Evolutionary conservation across 2,113 vertebrate genomes (phyloP), one percentile per base, ranked within the genome.

Genomic region (Thamnaconus septentrionalis): DNA sequence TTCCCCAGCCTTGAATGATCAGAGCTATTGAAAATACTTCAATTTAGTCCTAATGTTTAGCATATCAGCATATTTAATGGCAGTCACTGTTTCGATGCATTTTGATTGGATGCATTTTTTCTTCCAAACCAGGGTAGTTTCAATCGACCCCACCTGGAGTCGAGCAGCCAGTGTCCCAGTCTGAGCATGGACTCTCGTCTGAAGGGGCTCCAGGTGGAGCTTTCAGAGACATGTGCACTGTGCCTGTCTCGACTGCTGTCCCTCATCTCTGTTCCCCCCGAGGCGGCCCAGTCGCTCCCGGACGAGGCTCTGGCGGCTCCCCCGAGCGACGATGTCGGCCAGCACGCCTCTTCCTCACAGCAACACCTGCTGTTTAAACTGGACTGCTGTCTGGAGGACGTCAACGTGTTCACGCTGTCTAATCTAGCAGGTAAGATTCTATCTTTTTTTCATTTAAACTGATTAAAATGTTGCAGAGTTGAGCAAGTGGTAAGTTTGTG

Each of bases 391-490:
- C 91, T 99, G 85, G 94, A 98, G 49, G 94, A 98, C 0, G 91
- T 96, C 66, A 96, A 97, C 56, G 81, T 98, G 64, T 98, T 97
- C 84, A 95, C 96, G 0, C 84, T 98, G 56, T 97, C 95, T 0
- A 90, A 91, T 9, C 11, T 96, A 40, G 94, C 96, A 73, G 97
- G 97, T 98, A 84, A 85, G 12, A 45, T 39, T n/a, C n/a, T n/a
- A 10, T 31, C 10, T 0, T 49, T 8, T 31, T n/a, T n/a, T 50
- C 10, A 49, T 49, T 50, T 10, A n/a, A 50, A n/a, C n/a, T 50
- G 8, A 50, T 10, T 8, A 7, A 31, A 31, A 31, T 31, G 18
- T 31, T 31, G 1, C 18, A 31, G 18, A 1, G 18, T 31, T 31
- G 18, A 31, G 18, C 18, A 31, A 31, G 18, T 31, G 18, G 18